phyloP scores from a whole-genome alignment of 2,797 vertebrate genomes.

The Chelon labrosus region DNA sequence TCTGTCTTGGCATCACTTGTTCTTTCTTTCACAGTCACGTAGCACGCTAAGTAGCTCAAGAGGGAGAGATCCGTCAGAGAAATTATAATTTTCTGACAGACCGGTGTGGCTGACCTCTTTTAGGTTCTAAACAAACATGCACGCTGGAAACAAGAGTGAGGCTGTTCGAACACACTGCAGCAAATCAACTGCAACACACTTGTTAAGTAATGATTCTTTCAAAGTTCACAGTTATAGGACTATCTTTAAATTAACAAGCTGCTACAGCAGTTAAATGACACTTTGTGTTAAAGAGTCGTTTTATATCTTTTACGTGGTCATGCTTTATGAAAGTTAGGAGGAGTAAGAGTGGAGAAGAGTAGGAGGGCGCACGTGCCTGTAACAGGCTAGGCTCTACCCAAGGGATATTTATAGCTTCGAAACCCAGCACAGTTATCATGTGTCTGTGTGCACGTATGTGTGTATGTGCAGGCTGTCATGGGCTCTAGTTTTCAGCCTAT shows the following conservation, averaged over 20 bases:
- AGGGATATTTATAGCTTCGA: slow-evolving; percentile 71
- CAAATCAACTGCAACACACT: slow-evolving; percentile 25
- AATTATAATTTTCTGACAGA: background rate
- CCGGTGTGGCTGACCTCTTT: background rate
- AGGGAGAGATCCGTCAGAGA: slow-evolving; percentile 7
- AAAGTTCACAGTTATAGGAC: slow-evolving; percentile 32
- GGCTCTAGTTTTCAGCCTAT: slow-evolving; percentile 44
- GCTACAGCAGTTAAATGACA: slow-evolving; percentile 43
- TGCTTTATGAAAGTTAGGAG: slow-evolving; percentile 19
- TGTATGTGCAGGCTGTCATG: slow-evolving; percentile 29
- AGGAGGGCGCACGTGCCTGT: slow-evolving; percentile 38
- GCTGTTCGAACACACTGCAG: slow-evolving; percentile 13
- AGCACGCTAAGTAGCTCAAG: background rate
- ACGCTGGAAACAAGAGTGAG: slow-evolving; percentile 18
- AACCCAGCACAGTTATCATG: slow-evolving; percentile 56
- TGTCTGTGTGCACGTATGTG: slow-evolving; percentile 48
- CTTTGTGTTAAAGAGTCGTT: slow-evolving; percentile 16
- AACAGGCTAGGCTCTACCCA: slow-evolving; percentile 40
- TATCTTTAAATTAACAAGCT: slow-evolving; percentile 56
- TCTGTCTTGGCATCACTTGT: background rate
- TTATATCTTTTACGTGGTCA: slow-evolving; percentile 42
- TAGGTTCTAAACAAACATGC: slow-evolving; percentile 17
- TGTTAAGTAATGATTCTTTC: slow-evolving; percentile 42
- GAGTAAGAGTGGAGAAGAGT: background rate
- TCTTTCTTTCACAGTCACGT: background rate